Conservation (phyloP, 2,888 invertebrate species). For the Ptychoptera albimana region DNA sequence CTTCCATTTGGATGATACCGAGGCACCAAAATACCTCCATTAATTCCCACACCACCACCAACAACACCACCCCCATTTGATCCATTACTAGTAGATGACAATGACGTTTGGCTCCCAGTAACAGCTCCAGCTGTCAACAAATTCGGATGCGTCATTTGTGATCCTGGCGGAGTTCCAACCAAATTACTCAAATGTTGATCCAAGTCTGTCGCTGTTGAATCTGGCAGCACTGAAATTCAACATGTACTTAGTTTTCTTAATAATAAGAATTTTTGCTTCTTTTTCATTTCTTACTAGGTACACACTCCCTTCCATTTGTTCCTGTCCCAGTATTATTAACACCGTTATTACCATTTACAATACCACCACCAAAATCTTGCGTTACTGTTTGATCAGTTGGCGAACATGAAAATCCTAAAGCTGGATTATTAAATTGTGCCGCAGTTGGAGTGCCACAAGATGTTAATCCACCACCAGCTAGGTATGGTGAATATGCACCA, state of each 20-base stretch:
- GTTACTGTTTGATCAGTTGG: conserved; percentile 44
- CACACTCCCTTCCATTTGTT: conserved; percentile 39
- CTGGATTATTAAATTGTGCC: conserved; percentile 56
- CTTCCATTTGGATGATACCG: conserved; percentile 41
- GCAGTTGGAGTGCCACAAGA: conserved; percentile 60
- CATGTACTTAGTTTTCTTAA: background rate
- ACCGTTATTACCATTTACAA: too few species aligned
- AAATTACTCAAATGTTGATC: conserved; percentile 56
- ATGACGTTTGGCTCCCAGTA: conserved; percentile 19
- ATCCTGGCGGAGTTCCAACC: conserved; percentile 39
- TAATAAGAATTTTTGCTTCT: background rate
- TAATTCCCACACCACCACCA: conserved; percentile 15
- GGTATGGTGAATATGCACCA: conserved; percentile 72
- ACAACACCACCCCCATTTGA: conserved; percentile 27
- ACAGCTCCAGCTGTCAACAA: conserved; percentile 15
- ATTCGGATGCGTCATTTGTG: conserved; percentile 33
- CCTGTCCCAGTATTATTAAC: conserved; percentile 13
- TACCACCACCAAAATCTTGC: conserved; percentile 35
- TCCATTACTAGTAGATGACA: conserved; percentile 10
- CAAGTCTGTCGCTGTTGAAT: conserved; percentile 56
- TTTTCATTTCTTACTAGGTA: conserved; percentile 25
- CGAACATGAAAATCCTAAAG: conserved; percentile 53
- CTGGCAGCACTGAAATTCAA: conserved; percentile 49
- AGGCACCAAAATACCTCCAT: conserved; percentile 41
- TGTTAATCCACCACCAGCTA: conserved; percentile 49